phyloP scores from a whole-genome alignment of 1,140 invertebrate species.

The Dendroctonus ponderosae region DNA sequence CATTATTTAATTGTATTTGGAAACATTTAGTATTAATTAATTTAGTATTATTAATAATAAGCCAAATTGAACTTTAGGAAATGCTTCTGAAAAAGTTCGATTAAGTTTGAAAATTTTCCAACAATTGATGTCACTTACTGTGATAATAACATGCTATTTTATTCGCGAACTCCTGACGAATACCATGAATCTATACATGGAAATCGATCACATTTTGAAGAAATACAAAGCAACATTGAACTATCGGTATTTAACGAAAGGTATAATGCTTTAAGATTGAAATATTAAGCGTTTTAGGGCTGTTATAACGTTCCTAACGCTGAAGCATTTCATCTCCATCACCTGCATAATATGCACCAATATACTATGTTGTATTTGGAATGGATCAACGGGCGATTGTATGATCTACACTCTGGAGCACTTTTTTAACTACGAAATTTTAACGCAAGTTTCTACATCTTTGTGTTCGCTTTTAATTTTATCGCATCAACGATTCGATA shows the following conservation, averaged over 20 bases:
- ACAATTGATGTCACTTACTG: slow-evolving; percentile 1
- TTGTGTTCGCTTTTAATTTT: slow-evolving; percentile 7
- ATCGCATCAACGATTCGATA: neutral
- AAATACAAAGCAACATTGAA: neutral
- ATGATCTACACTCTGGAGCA: neutral
- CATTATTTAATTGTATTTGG: too few species aligned
- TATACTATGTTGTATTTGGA: slow-evolving; percentile 2
- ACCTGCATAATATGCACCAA: slow-evolving; percentile 13
- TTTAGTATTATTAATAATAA: neutral
- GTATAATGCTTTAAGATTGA: too few species aligned
- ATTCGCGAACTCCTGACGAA: slow-evolving; percentile 1
- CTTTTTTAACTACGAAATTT: slow-evolving; percentile 16
- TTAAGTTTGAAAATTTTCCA: slow-evolving; percentile 16
- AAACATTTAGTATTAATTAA: neutral
- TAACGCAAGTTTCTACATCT: slow-evolving; percentile 10
- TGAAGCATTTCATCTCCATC: neutral
- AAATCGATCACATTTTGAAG: slow-evolving; percentile 13
- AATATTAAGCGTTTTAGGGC: too few species aligned
- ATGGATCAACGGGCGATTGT: neutral
- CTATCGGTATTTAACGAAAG: neutral
- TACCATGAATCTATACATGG: slow-evolving; percentile 14
- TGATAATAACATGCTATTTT: slow-evolving; percentile 15
- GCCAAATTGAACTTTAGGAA: neutral
- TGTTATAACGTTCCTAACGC: too few species aligned
- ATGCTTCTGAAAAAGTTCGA: neutral